Evolutionary conservation across 1,140 invertebrate species (phyloP).

Genomic region (Sarcophaga bullata): DNA sequence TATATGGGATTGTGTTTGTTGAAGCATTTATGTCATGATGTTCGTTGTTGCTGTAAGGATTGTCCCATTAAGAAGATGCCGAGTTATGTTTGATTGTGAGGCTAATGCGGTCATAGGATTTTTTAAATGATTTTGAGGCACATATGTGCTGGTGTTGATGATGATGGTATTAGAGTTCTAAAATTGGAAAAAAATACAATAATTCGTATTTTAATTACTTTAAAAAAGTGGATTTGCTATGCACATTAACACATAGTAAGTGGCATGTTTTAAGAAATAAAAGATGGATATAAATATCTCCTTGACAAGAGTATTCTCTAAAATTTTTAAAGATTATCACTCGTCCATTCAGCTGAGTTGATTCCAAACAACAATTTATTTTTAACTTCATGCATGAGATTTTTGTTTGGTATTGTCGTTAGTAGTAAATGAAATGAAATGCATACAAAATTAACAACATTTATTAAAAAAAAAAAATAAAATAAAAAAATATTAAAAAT

Average conservation of each 20-base stretch:
- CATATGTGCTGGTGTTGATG: slow-evolving; percentile 34
- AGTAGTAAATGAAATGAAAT: not conserved
- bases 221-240: too few species aligned
- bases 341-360: not conserved
- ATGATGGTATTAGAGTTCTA: slow-evolving; percentile 43
- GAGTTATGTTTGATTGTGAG: not conserved
- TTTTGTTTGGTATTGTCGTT: not conserved
- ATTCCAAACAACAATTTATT: too few species aligned
- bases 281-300: not conserved
- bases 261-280: not conserved
- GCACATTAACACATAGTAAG: slow-evolving; percentile 1
- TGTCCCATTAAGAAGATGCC: slow-evolving; percentile 12
- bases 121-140: slow-evolving; percentile 38
- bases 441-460: not conserved
- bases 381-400: not conserved
- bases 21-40: slow-evolving; percentile 46
- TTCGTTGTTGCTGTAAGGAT: slow-evolving; percentile 47
- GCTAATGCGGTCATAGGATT: slow-evolving; percentile 35
- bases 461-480: not conserved
- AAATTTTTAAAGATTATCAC: not conserved
- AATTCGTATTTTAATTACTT: too few species aligned
- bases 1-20: slow-evolving; percentile 61
- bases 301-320: not conserved
- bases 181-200: slow-evolving; percentile 17
- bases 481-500: not conserved